phyloP scores from a whole-genome alignment of 2,888 invertebrate species.

The Hesperia comma region DNA sequence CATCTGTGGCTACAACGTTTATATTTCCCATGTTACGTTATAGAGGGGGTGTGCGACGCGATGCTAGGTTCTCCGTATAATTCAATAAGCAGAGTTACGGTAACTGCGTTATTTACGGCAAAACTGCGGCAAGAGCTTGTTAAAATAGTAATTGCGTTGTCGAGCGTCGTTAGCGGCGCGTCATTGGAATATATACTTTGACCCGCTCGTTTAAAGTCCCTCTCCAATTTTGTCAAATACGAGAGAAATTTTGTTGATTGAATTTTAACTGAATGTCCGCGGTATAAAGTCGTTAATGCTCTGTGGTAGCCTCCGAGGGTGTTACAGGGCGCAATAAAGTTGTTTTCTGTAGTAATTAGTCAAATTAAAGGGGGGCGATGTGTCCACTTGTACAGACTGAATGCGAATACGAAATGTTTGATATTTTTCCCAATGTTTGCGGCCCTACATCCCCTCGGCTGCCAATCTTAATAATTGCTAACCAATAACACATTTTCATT shows the following conservation, averaged over 20 bases:
- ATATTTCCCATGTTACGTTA: too few relatives aligned
- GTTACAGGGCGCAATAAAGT: constrained; percentile 50
- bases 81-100: background rate
- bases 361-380: constrained; percentile 64
- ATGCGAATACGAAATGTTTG: constrained; percentile 17
- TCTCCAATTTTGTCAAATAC: constrained; percentile 12
- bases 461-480: too few relatives aligned
- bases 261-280: constrained; percentile 10
- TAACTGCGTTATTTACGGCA: constrained; percentile 29
- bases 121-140: constrained; percentile 34
- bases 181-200: constrained; percentile 36
- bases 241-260: background rate
- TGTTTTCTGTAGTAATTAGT: constrained; percentile 71
- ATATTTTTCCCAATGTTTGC: constrained; percentile 2
- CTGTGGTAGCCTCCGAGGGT: constrained; percentile 41
- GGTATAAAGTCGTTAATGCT: constrained; percentile 43
- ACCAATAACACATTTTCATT: too few relatives aligned
- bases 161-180: constrained; percentile 27
- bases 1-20: too few relatives aligned
- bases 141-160: constrained; percentile 32
- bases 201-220: constrained; percentile 25
- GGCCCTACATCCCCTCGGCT: background rate
- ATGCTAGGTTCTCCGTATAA: too few relatives aligned
- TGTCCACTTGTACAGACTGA: constrained; percentile 39
- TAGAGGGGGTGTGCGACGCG: too few relatives aligned